Conservation (phyloP, 2,797 vertebrate genomes). For the Labeo calbasu region DNA sequence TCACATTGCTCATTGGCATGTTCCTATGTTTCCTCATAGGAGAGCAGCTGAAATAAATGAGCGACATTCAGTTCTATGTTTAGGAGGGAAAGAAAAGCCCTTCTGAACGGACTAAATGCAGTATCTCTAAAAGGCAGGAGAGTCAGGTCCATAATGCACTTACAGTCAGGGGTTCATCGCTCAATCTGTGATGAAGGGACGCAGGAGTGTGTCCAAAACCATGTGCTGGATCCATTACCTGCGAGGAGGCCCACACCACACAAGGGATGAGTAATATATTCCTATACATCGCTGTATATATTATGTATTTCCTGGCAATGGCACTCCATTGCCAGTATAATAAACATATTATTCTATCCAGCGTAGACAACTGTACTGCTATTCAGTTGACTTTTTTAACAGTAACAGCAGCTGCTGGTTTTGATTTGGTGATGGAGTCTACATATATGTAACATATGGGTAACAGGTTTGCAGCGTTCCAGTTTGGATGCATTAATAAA, state of each 20-base stretch:
- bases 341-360: constrained; percentile 67
- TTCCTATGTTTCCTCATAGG: constrained; percentile 54
- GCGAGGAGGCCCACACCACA: constrained; percentile 55
- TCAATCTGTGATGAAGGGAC: constrained; percentile 60
- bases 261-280: constrained; percentile 67
- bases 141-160: constrained; percentile 59
- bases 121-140: constrained; percentile 31
- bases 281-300: constrained; percentile 66
- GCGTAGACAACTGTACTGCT: constrained; percentile 64
- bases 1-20: constrained; percentile 58
- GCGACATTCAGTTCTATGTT: constrained; percentile 33
- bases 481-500: constrained; percentile 62
- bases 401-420: constrained; percentile 59
- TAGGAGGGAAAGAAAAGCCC: constrained; percentile 25
- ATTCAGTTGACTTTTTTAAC: constrained; percentile 56
- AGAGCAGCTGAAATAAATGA: constrained; percentile 56
- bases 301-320: constrained; percentile 65
- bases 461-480: constrained; percentile 62
- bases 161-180: constrained; percentile 54
- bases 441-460: constrained; percentile 60
- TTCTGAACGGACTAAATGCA: constrained; percentile 28
- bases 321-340: constrained; percentile 64
- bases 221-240: constrained; percentile 68
- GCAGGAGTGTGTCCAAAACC: constrained; percentile 58
- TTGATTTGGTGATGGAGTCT: constrained; percentile 58